Evolutionary conservation across 1,140 invertebrate species (phyloP), one percentile per base, ranked within the genome.

Genomic region (Maniola jurtina): DNA sequence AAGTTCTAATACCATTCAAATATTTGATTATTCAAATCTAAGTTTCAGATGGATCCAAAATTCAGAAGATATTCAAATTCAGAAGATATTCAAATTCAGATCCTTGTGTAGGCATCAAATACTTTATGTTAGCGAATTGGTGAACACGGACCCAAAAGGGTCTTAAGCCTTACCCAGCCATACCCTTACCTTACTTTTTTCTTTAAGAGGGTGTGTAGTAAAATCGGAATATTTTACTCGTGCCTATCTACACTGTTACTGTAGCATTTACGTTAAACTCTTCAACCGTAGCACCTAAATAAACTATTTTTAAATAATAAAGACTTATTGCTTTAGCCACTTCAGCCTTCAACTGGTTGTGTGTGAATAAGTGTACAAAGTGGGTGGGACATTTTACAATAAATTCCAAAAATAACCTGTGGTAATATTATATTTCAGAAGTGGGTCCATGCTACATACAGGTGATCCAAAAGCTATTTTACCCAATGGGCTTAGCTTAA

Each of bases 171-270:
- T 52, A 13, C 14, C 7, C 48, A 52, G 48, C 14, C 47, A 52
- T 16, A n/a, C n/a, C n/a, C n/a, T n/a, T n/a, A n/a, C n/a, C n/a
- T n/a, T n/a, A n/a, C 25, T 52, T 52, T 52, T 25, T 52, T 15
- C 48, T 45, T 6, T 45, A 11, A 52, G 10, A 25, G 10, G 45
- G 48, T n/a, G 14, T 52, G 48, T 25, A 16, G 48, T 52, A 52
- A 52, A 52, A 6, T 25, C 14, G 48, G 48, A 52, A 52, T 52
- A 52, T 52, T 52, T 52, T 52, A 52, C 15, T 52, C 10, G 14
- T 52, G 4, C 25, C 25, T 25, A 52, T 25, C 48, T 25, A 25
- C 48, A 25, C 25, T 25, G 25, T 52, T 52, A 52, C 25, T 52
- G 48, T n/a, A n/a, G 15, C 48, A 52, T 52, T 52, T 52, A 16